Conservation (phyloP, 2,888 invertebrate genomes). For the Cosmia trapezina region DNA sequence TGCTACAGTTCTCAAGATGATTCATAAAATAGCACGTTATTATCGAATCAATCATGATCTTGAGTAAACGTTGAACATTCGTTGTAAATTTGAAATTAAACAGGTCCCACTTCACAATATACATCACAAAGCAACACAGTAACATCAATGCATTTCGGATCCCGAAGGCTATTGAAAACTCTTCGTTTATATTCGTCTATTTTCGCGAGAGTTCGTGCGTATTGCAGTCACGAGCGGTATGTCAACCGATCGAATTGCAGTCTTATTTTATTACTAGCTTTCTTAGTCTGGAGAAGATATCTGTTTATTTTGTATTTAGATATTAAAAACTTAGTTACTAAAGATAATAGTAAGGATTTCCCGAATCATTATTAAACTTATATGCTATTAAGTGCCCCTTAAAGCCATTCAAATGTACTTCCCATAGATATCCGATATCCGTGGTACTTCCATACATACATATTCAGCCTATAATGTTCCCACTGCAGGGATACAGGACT, state of each 20-base stretch:
- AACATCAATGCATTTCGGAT: constrained; percentile 41
- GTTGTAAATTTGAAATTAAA: constrained; percentile 5
- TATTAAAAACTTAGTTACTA: too few relatives aligned
- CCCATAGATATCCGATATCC: rapidly evolving
- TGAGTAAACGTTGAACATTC: neutral
- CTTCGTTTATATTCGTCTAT: constrained; percentile 55
- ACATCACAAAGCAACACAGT: constrained; percentile 36
- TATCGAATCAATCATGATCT: neutral
- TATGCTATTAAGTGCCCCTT: too few relatives aligned
- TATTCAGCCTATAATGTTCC: too few relatives aligned
- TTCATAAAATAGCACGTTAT: neutral
- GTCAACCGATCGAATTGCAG: constrained; percentile 47
- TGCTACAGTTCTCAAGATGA: too few relatives aligned
- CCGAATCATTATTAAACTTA: too few relatives aligned
- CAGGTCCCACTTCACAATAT: constrained; percentile 10
- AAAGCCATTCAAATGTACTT: neutral
- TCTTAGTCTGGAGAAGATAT: neutral
- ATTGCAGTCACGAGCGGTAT: constrained; percentile 49
- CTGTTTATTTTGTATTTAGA: neutral
- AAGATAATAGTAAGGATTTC: too few relatives aligned
- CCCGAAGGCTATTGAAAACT: constrained; percentile 48
- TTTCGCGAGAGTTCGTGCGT: constrained; percentile 53
- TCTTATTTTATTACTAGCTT: constrained; percentile 41
- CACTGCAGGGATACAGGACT: too few relatives aligned
- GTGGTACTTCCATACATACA: too few relatives aligned